Conservation (phyloP, 2,113 vertebrate genomes). For the Dicrurus megarhynchus region DNA sequence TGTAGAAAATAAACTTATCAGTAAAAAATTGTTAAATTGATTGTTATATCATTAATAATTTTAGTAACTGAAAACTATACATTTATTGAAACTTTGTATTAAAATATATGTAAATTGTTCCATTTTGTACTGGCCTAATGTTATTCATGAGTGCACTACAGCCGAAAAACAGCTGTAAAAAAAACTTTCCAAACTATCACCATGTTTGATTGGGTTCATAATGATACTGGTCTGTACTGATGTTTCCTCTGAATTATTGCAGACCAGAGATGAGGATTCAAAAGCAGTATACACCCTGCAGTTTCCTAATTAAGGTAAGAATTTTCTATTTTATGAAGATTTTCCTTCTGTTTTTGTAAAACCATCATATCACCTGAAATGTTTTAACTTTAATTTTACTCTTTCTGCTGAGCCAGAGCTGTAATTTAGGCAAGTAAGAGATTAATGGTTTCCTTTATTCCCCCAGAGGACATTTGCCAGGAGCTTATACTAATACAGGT, state of each 20-base stretch:
- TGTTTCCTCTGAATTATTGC: neutral
- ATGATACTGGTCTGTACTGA: neutral
- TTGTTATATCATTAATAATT: neutral
- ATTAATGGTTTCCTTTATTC: neutral
- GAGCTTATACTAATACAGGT: constrained; percentile 4
- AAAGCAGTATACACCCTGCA: neutral
- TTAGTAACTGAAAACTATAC: neutral
- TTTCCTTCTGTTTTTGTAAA: neutral
- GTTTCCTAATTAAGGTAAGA: neutral
- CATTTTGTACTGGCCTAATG: neutral
- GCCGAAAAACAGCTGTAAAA: neutral
- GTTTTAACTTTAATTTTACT: neutral
- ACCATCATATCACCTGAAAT: neutral
- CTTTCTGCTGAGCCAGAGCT: neutral
- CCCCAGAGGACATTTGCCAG: neutral
- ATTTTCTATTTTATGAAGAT: neutral
- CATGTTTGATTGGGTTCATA: neutral
- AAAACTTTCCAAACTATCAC: neutral
- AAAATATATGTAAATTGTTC: neutral
- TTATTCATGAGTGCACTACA: neutral
- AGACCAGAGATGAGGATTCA: neutral
- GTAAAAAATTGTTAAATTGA: neutral
- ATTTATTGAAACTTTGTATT: neutral
- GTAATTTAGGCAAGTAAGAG: neutral
- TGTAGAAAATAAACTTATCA: neutral